Base-by-base conservation (phyloP, 2,113 vertebrate species). In the Pavo muticus region DNA sequence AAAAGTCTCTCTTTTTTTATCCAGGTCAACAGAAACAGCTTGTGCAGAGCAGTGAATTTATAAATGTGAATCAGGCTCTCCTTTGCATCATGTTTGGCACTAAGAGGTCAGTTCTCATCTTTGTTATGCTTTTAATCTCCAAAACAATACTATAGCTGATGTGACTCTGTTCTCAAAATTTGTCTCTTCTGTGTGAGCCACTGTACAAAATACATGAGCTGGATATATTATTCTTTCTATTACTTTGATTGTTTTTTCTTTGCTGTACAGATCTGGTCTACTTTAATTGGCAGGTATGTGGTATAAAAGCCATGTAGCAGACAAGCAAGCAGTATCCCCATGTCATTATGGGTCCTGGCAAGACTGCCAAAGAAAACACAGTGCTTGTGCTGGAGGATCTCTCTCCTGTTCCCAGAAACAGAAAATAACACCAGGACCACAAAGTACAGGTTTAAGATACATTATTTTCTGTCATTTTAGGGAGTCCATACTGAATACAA, bases 31-130 rank as follows among this genome's bases (percentile, higher is more conserved):
- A 65, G 90, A 83, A 97, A 81, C 97, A 98, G 88, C 95, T 86
- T 92, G 84, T 73, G 93, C 87, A 88, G 95, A 91, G 32, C 84
- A 84, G 70, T 93, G 93, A 77, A 81, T 96, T 93, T 88, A 20
- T 93, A 97, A 95, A 97, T 96, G 93, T 97, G 96, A 96, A 97
- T 90, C 91, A 97, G 97, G 96, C 90, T n/a, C 95, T 3, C 5
- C 78, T 64, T 37, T 95, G 91, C 97, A 97, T 97, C 97, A 99
- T 99, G 99, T 99, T 99, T 98, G 98, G 97, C 98, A 98, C 98
- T 88, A 99, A 99, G 98, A 99, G 99, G 99, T 99, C 95, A 98
- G 98, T 92, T 97, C 90, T 97, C 24, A 69, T 94, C 87, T 39
- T 85, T 76, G 48, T 78, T 77, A 18, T 1, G 9, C 42, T 90